Conservation (phyloP, 2,797 vertebrate genomes). For the Clarias laeviceps region DNA sequence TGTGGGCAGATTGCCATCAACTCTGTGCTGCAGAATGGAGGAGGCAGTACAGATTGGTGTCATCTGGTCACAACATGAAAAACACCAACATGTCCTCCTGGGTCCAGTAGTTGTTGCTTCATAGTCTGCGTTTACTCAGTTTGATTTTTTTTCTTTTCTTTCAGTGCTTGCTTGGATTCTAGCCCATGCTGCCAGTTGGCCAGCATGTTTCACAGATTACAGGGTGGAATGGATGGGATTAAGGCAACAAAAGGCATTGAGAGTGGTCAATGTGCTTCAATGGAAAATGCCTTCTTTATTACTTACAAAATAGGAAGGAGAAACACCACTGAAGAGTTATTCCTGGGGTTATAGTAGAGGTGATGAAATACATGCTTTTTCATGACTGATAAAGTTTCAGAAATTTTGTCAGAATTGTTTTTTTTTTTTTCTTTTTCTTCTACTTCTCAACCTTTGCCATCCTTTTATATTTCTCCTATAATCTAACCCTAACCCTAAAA, state of each 20-base stretch:
- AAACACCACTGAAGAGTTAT: not conserved
- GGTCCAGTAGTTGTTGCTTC: slow-evolving; percentile 7
- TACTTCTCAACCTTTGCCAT: slow-evolving; percentile 2
- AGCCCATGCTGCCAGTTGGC: slow-evolving; percentile 29
- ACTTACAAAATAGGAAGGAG: not conserved
- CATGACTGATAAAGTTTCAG: not conserved
- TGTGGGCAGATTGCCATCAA: not conserved
- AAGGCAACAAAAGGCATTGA: slow-evolving; percentile 46
- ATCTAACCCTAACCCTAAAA: not conserved
- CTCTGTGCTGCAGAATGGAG: not conserved
- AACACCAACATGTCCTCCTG: slow-evolving; percentile 30
- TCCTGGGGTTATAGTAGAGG: not conserved
- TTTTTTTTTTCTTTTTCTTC: not conserved
- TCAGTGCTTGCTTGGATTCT: slow-evolving; percentile 10
- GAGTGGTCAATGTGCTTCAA: slow-evolving; percentile 51
- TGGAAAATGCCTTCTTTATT: slow-evolving; percentile 50
- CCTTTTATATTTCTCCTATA: not conserved
- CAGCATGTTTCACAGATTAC: slow-evolving; percentile 51
- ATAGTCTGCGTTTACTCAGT: slow-evolving; percentile 14
- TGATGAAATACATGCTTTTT: not conserved
- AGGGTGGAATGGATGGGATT: slow-evolving; percentile 53
- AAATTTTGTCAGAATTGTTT: slow-evolving; percentile 1
- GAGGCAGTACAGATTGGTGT: not conserved
- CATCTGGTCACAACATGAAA: not conserved
- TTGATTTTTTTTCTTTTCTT: slow-evolving; percentile 38